A percentile compares a stretch with the other conserved stretches of the same genome.
phyloP scores from a whole-genome alignment of 2,797 vertebrate genomes.

The Morelia viridis region DNA sequence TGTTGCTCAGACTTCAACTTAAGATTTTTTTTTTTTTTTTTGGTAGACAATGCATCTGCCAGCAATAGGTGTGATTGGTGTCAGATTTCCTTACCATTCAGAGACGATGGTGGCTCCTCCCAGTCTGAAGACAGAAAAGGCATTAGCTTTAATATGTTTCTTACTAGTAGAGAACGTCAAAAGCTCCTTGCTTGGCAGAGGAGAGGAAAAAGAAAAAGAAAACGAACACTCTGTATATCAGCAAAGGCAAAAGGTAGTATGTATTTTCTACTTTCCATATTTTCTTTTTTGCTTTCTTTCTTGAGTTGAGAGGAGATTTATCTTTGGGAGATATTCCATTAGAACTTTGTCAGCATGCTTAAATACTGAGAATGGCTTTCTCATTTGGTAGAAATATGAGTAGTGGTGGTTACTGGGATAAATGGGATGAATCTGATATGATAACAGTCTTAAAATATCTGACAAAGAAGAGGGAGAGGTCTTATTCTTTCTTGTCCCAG shows the following conservation, averaged over 20 bases:
- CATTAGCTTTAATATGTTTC: too few species aligned
- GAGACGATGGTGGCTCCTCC: not conserved
- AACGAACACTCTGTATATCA: not conserved
- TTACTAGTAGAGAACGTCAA: too few species aligned
- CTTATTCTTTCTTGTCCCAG: not conserved
- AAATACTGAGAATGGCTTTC: not conserved
- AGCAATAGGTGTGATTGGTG: not conserved
- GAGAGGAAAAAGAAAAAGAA: not conserved
- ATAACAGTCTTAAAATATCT: not conserved
- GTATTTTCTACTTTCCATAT: not conserved
- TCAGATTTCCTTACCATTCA: not conserved
- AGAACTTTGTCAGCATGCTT: not conserved
- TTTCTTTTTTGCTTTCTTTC: not conserved
- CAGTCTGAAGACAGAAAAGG: not conserved
- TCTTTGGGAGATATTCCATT: not conserved
- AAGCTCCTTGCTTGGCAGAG: not conserved
- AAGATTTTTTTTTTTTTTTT: not conserved
- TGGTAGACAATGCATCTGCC: not conserved
- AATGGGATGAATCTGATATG: not conserved
- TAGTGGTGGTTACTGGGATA: not conserved
- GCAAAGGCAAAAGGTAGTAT: not conserved
- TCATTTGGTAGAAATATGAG: not conserved
- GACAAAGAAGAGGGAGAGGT: not conserved
- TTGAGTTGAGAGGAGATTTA: not conserved
- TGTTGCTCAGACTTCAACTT: not conserved